Base-by-base conservation (phyloP, 1,140 invertebrate species). In the Colletes gigas region DNA sequence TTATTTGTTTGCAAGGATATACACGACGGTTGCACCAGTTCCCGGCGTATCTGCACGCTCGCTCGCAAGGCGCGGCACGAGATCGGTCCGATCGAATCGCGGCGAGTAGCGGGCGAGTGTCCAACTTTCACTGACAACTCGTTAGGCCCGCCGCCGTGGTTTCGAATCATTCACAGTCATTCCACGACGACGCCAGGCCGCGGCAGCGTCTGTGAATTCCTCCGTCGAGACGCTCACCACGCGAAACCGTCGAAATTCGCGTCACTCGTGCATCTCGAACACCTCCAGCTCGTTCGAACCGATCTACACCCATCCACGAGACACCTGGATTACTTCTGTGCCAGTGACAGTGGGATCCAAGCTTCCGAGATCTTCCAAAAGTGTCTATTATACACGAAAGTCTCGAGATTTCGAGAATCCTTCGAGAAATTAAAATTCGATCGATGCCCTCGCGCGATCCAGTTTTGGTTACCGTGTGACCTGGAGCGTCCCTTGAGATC, bases 91-190 rank as follows among this genome's bases (percentile, higher is more conserved):
- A 74, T 84, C 65, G 80, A 72, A 80, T 77, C 62, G 55, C 72
- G 62, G 77, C 68, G 66, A 69, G 72, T 59, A 19, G 69, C 87
- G 72, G 80, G 83, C 88, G 87, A 87, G 84, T 83, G 85, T 85
- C 81, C 86, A 90, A 91, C 91, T 92, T 92, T 92, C 91, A 91
- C 91, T 91, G 87, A 91, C 90, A 88, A 91, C 89, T 91, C 78
- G 87, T 89, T 90, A 88, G 86, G 86, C 68, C 59, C 73, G 75
- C 82, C 55, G 83, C 87, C 81, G 87, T 84, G 83, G 88, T 89
- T 90, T 89, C 90, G 84, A 91, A 85, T 90, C 89, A 91, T 92
- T 92, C 90, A 87, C 92, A 92, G 92, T 92, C 90, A 91, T 90
- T 90, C 88, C 88, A 86, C 83, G 88, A 85, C 88, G 88, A 85